Conservation (phyloP, 2,888 invertebrate genomes). For the Drosophila niveifrons region DNA sequence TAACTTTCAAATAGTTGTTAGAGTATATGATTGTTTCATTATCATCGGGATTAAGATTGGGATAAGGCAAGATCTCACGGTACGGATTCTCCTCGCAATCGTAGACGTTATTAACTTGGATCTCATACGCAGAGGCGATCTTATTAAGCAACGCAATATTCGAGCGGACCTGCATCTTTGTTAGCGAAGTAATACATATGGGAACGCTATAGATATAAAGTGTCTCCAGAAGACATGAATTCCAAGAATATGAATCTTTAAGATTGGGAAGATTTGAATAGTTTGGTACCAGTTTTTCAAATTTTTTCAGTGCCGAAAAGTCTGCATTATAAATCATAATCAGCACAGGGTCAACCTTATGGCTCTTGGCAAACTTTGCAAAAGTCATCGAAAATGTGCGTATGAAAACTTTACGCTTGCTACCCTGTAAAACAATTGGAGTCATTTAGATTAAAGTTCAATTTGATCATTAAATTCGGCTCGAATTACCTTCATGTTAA, state of each 20-base stretch:
- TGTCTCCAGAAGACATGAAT: slow-evolving; percentile 59
- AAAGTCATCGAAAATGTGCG: slow-evolving; percentile 42
- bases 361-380: slow-evolving; percentile 49
- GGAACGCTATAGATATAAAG: slow-evolving; percentile 69
- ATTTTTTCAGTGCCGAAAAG: slow-evolving; percentile 59
- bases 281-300: neutral
- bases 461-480: too few species aligned
- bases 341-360: slow-evolving; percentile 58
- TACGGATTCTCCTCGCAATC: slow-evolving; percentile 72
- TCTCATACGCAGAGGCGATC: slow-evolving; percentile 24
- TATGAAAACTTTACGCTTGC: slow-evolving; percentile 27
- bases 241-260: too few species aligned
- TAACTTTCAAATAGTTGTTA: slow-evolving; percentile 79
- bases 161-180: slow-evolving; percentile 64
- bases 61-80: slow-evolving; percentile 72
- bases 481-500: slow-evolving; percentile 26
- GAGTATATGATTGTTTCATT: slow-evolving; percentile 73
- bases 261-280: slow-evolving; percentile 8
- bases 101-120: slow-evolving; percentile 59
- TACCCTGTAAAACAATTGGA: neutral
- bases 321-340: slow-evolving; percentile 80
- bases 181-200: slow-evolving; percentile 80
- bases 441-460: too few species aligned
- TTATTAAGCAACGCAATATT: slow-evolving; percentile 65
- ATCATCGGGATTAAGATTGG: slow-evolving; percentile 64